These are phyloP conservation scores for Rhincodon typus DNA, from an alignment of 2,797 vertebrate genomes.

Conservation along the genomic window DNA sequence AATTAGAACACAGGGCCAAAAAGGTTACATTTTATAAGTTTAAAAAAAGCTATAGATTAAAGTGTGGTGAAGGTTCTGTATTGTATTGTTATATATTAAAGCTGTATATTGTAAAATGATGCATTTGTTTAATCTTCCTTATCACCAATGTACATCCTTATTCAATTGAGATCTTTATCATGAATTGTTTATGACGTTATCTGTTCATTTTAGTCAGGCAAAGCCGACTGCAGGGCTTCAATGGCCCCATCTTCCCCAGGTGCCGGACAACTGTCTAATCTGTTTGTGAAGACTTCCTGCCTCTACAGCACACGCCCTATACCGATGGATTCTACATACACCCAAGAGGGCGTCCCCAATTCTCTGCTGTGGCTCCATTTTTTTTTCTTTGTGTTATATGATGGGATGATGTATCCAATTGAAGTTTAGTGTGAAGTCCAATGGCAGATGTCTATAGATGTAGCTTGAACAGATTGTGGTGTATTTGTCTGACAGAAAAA, in stretches of 20 bases:
- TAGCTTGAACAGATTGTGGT: constrained; percentile 23
- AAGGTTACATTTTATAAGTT: not conserved
- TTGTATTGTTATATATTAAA: not conserved
- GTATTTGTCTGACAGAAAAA: constrained; percentile 26
- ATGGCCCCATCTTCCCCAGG: constrained; percentile 89
- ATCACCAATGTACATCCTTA: not conserved
- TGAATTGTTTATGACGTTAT: constrained; percentile 40
- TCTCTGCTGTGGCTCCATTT: constrained; percentile 57
- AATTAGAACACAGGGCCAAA: not conserved
- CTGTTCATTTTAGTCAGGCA: constrained; percentile 76
- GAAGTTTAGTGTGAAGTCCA: constrained; percentile 18
- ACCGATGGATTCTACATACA: constrained; percentile 42
- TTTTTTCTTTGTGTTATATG: constrained; percentile 37
- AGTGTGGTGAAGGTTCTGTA: not conserved
- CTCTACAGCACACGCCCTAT: constrained; percentile 47
- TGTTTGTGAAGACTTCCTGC: constrained; percentile 39
- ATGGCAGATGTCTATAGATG: not conserved
- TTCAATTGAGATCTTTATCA: not conserved
- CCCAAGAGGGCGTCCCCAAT: constrained; percentile 47
- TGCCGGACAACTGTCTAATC: constrained; percentile 84
- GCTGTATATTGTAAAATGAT: not conserved
- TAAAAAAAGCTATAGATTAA: not conserved
- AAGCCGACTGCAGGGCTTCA: constrained; percentile 81
- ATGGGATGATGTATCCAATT: not conserved
- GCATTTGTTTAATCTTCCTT: not conserved